phyloP scores from a whole-genome alignment of 2,113 vertebrate species.

The Prionailurus bengalensis region DNA sequence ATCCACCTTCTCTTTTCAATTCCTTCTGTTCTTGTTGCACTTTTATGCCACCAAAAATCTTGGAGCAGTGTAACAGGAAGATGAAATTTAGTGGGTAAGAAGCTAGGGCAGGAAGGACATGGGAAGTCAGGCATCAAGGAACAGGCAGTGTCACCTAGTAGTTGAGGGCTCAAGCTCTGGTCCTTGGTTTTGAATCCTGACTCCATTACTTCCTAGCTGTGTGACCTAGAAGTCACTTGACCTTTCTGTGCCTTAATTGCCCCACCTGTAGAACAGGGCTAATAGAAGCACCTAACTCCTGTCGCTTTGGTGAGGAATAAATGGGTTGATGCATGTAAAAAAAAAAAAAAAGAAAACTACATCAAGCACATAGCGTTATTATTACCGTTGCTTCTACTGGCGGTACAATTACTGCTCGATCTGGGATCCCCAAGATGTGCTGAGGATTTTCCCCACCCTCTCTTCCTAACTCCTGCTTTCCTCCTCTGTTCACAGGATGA shows the following conservation, averaged over 20 bases:
- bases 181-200: not conserved
- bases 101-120: not conserved
- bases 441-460: not conserved
- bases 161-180: not conserved
- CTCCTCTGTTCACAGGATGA: slow-evolving; percentile 72
- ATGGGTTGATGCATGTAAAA: not conserved
- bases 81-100: not conserved
- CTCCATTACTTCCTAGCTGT: not conserved
- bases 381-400: rapidly evolving
- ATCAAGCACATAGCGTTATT: too few species aligned
- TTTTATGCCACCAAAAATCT: not conserved
- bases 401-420: rapidly evolving
- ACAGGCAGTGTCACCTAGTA: too few species aligned
- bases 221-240: not conserved
- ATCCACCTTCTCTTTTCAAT: not conserved
- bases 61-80: not conserved
- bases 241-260: not conserved
- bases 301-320: not conserved
- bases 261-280: not conserved
- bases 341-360: not conserved
- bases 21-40: not conserved
- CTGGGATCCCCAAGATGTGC: not conserved
- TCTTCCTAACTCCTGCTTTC: slow-evolving; percentile 51
- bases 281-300: not conserved
- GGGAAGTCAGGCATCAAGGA: not conserved